Base-by-base conservation (phyloP, 2,797 vertebrate species). In the Toxotes lorentzi region DNA sequence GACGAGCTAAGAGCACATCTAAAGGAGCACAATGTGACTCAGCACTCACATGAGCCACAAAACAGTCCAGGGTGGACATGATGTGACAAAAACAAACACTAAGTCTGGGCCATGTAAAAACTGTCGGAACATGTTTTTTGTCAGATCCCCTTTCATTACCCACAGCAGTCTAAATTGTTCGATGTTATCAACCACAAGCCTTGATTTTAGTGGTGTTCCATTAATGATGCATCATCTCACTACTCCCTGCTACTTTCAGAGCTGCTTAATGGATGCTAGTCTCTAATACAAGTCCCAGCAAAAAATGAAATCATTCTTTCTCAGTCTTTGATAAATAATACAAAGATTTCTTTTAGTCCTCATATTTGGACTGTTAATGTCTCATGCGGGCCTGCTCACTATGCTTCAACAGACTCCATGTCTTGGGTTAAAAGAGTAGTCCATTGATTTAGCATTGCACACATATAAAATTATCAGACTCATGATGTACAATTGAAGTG, bases 11-110 rank as follows among this genome's bases (percentile, higher is more conserved):
- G 76, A 60, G 79, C 74, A 16, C 67, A 21, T 82, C 72, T 76
- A 65, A 89, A 82, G 76, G 51, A 82, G 69, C 53, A 60, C 77
- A 67, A 79, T 70, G 84, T 91, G 91, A 92, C 87, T 93, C 88
- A 83, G 85, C 88, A 65, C 73, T 89, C 79, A 65, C 86, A 85
- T 70, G 78, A 84, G 78, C 38, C 34, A 12, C 59, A 7, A 78
- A 81, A 21, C 68, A n/a, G 66, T 64, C 47, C n/a, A 14, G 24
- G 75, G 61, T 58, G 83, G 79, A 87, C 53, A 41, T 61, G 47
- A 59, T 71, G 76, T 66, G 81, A 79, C 77, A 67, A 61, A 79
- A 66, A 76, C 48, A 79, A 76, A 73, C 62, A 70, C 58, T 70
- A 57, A 51, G 61, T 53, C 62, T 10, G 14, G 23, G 38, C 27